These are phyloP conservation scores for Thermophis baileyi DNA, from an alignment of 2,113 vertebrate genomes.

Conservation along the genomic window DNA sequence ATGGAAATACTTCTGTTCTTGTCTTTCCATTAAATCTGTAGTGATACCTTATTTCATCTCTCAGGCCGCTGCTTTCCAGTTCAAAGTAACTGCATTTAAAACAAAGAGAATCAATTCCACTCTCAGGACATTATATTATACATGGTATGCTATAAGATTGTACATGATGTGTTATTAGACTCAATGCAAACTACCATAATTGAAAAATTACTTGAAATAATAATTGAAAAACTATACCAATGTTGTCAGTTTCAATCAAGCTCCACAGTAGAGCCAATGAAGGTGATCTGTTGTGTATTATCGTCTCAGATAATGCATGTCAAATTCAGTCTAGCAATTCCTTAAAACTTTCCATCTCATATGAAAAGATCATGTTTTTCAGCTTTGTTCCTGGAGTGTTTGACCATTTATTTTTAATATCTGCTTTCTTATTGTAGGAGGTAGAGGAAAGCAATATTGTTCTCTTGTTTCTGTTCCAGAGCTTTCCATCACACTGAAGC, in stretches of 20 bases:
- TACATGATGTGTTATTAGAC: neutral
- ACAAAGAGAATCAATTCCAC: slow-evolving; percentile 23
- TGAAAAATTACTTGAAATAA: slow-evolving; percentile 17
- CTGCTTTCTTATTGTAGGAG: neutral
- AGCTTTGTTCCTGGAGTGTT: neutral
- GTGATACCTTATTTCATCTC: slow-evolving; percentile 90
- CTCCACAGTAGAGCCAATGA: neutral
- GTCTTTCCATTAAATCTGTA: slow-evolving; percentile 84
- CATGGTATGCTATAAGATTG: neutral
- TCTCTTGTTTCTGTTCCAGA: neutral
- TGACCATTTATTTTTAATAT: neutral
- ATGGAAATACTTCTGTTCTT: slow-evolving; percentile 87
- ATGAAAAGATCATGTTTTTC: neutral
- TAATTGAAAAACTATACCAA: neutral
- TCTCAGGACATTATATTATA: neutral
- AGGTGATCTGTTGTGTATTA: neutral
- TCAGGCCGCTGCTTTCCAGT: slow-evolving; percentile 90
- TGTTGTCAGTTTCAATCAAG: neutral
- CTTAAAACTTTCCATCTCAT: neutral
- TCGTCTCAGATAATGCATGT: neutral
- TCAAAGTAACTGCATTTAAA: slow-evolving; percentile 86
- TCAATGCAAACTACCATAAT: neutral
- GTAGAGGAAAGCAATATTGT: neutral
- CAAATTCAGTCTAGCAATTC: neutral
- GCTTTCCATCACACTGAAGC: neutral